Evolutionary conservation across 2,113 vertebrate genomes (phyloP), one percentile per base, ranked within the genome.

Genomic region (Nesogale talazaci): DNA sequence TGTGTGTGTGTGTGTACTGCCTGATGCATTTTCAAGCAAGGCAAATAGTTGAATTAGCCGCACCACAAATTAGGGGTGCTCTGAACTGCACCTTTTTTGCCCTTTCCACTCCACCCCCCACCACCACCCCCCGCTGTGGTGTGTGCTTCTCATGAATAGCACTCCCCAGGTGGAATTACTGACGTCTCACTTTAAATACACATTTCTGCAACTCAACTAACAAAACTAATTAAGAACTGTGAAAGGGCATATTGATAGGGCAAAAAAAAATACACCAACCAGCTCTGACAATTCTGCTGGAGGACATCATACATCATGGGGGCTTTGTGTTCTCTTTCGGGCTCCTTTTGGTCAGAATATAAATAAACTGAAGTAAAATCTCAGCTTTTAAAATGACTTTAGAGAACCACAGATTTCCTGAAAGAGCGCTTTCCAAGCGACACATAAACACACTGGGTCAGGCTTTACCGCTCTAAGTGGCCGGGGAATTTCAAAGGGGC

Each of bases 221-320:
- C 96, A 97, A 95, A 98, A 97, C 94, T 97, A 97, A 98, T 97
- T 97, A 98, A 96, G 93, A 97, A 92, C 95, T 96, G 97, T 98
- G 97, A 98, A 98, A 98, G 97, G 96, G 82, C 82, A 96, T 97
- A 98, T 97, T 98, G 97, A 97, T 96, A 95, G 93, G 97, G 96
- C 89, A 94, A 97, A 97, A 46, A 46, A 52, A 5, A 97, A 96
- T 96, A 94, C 40, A 95, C 96, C 96, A 96, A 98, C 93, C 76
- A 77, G 91, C 94, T 96, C 95, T 97, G 97, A 97, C 94, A 97
- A 97, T 97, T 96, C 97, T 98, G 96, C 96, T 88, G 84, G 93
- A 97, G 91, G 97, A 94, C 85, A 67, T 90, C 96, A 96, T 97
- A 97, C 95, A 97, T 97, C 97, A 97, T 17, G 72, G 72, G 42